These are phyloP conservation scores for Tyrophagus putrescentiae DNA, from an alignment of 1,140 invertebrate species.

Conservation along the genomic window DNA sequence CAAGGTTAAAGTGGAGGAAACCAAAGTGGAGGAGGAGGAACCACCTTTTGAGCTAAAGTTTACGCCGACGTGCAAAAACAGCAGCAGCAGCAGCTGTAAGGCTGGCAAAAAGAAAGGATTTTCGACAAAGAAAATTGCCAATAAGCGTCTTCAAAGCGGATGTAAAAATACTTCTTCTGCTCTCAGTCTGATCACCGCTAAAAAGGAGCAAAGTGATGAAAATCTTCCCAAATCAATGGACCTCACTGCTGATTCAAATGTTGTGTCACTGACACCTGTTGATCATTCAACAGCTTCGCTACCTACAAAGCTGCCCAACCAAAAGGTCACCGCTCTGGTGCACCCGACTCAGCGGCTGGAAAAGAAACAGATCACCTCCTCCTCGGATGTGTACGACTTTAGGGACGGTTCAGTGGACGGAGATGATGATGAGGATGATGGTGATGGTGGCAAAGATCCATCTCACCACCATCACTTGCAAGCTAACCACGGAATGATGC, in stretches of 20 bases:
- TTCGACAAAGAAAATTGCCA: too few relatives aligned
- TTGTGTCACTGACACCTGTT: not conserved
- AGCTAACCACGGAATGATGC: too few relatives aligned
- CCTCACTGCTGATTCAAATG: not conserved
- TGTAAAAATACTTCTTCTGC: not conserved
- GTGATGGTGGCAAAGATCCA: not conserved
- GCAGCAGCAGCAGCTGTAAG: too few relatives aligned
- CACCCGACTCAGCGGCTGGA: conserved; percentile 5
- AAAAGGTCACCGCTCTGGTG: conserved; percentile 6
- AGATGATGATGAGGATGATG: not conserved
- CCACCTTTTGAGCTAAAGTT: not conserved
- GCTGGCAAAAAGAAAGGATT: too few relatives aligned
- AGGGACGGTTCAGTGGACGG: not conserved
- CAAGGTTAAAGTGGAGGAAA: conserved; percentile 2
- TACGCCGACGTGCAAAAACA: not conserved
- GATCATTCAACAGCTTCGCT: not conserved
- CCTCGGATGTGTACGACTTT: conserved; percentile 7
- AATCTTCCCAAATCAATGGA: too few relatives aligned
- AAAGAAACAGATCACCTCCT: not conserved
- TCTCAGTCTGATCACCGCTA: not conserved
- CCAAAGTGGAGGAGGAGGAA: not conserved
- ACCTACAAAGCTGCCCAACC: not conserved
- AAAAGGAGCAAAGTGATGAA: not conserved
- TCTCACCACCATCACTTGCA: too few relatives aligned
- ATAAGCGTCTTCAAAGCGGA: too few relatives aligned